Evolutionary conservation across 2,113 vertebrate species (phyloP).

Genomic region (Oplegnathus fasciatus): DNA sequence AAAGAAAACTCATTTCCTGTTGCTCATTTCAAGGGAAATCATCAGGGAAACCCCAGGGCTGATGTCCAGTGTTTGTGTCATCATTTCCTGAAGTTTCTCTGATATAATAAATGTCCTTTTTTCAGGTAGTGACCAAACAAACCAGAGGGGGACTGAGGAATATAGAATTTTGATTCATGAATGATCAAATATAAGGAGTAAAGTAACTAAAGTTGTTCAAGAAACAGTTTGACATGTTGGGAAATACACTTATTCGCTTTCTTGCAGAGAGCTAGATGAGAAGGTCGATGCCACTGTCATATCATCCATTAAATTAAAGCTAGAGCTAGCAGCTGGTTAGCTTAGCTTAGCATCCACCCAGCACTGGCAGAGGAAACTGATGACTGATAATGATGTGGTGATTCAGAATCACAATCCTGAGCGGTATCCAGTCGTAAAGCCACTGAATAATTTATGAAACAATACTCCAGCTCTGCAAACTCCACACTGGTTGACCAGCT

Average conservation of each 20-base stretch:
- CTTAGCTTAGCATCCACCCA: background rate
- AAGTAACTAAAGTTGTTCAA: background rate
- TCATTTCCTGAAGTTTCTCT: constrained; percentile 1
- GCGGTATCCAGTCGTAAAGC: too few relatives aligned
- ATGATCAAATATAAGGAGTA: background rate
- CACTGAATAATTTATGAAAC: too few relatives aligned
- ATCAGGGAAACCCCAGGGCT: background rate
- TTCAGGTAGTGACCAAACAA: background rate
- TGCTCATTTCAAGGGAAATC: background rate
- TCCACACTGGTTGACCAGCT: background rate
- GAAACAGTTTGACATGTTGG: background rate
- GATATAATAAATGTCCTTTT: background rate
- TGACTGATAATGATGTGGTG: background rate
- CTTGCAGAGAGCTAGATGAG: too few relatives aligned
- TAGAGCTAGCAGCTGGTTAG: background rate
- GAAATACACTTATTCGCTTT: background rate
- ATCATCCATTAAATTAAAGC: too few relatives aligned
- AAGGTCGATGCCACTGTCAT: too few relatives aligned
- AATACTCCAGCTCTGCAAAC: too few relatives aligned
- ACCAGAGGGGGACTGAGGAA: background rate
- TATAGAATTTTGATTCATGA: background rate
- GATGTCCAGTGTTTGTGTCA: background rate
- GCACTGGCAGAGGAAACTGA: too few relatives aligned
- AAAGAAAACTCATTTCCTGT: constrained; percentile 9
- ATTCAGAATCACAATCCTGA: background rate